Conservation (phyloP, 2,797 vertebrate species). For the Pygocentrus nattereri region DNA sequence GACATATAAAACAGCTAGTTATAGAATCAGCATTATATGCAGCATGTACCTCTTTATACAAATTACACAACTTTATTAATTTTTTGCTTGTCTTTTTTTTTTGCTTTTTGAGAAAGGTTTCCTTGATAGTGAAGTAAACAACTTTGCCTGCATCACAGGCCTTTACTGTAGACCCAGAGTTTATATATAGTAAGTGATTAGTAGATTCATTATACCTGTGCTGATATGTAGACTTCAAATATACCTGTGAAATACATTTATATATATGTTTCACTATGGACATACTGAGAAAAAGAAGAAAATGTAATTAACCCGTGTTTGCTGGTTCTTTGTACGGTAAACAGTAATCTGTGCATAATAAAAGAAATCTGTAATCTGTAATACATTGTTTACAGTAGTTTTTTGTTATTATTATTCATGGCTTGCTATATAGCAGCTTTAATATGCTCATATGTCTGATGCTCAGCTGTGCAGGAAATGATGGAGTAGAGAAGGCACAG, state of each 20-base stretch:
- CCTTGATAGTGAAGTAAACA: slow-evolving; percentile 62
- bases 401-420: neutral
- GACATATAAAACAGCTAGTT: slow-evolving; percentile 76
- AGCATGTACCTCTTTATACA: slow-evolving; percentile 74
- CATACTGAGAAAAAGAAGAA: neutral
- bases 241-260: slow-evolving; percentile 22
- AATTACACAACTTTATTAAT: slow-evolving; percentile 64
- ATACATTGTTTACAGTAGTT: neutral
- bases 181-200: slow-evolving; percentile 42
- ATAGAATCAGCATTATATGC: slow-evolving; percentile 36
- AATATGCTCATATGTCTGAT: neutral
- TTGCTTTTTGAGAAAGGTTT: slow-evolving; percentile 73
- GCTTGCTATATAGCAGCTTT: slow-evolving; percentile 41
- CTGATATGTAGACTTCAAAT: slow-evolving; percentile 42
- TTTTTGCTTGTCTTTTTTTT: slow-evolving; percentile 46
- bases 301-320: slow-evolving; percentile 27
- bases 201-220: slow-evolving; percentile 38
- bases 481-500: neutral
- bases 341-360: slow-evolving; percentile 6
- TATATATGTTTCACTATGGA: neutral
- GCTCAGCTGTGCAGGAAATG: slow-evolving; percentile 4
- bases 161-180: slow-evolving; percentile 47
- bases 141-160: slow-evolving; percentile 31
- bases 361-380: slow-evolving; percentile 1
- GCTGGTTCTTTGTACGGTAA: slow-evolving; percentile 45